Conservation (phyloP, 2,888 invertebrate genomes). For the Oscheius sp. region DNA sequence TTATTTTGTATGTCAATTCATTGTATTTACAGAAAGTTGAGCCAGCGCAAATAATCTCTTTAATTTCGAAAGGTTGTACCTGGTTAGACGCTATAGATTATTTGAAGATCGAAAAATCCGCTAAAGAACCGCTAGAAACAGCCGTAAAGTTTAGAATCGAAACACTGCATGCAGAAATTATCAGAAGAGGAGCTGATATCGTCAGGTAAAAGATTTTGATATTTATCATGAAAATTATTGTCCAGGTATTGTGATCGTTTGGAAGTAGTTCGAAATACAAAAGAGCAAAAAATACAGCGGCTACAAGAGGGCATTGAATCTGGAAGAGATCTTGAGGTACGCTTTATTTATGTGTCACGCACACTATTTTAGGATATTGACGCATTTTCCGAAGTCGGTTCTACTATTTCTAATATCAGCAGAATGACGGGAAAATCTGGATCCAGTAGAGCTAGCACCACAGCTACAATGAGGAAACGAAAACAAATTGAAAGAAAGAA, state of each 20-base stretch:
- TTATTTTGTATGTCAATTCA: neutral
- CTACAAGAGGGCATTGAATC: conserved; percentile 43
- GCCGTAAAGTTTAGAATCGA: neutral
- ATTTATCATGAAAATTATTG: neutral
- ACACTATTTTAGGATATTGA: conserved; percentile 29
- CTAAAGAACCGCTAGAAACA: neutral
- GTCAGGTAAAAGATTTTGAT: neutral
- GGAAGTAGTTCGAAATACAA: conserved; percentile 51
- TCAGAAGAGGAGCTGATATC: neutral
- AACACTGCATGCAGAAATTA: neutral
- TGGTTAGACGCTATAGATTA: neutral
- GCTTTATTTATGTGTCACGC: neutral
- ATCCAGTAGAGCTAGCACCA: conserved; percentile 43
- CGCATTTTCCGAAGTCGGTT: conserved; percentile 38
- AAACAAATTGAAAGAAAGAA: conserved; percentile 69
- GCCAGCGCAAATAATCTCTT: neutral
- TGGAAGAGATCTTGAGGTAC: conserved; percentile 38
- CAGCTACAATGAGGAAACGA: conserved; percentile 54
- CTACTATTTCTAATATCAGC: conserved; percentile 26
- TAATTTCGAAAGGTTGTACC: neutral
- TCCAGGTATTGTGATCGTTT: conserved; percentile 48
- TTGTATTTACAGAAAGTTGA: conserved; percentile 17
- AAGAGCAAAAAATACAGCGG: conserved; percentile 50
- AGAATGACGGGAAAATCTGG: conserved; percentile 35
- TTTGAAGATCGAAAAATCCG: neutral